Base-by-base conservation (phyloP, 2,113 vertebrate genomes). In the Lepus timidus region DNA sequence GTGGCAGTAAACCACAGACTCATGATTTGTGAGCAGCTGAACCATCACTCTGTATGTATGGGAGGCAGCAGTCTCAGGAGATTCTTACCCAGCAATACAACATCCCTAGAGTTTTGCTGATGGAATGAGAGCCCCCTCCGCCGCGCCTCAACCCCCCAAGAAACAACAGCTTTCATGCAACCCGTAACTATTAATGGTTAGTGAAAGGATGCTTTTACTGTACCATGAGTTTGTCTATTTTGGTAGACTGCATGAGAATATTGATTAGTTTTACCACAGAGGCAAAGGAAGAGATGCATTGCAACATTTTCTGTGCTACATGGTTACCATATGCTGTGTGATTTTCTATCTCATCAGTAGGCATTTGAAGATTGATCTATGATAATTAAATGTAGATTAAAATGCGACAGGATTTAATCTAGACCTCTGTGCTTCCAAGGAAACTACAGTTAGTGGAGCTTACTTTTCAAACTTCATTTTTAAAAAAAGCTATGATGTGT, bases 361-460 rank as follows among this genome's bases (percentile, higher is more conserved):
- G 51, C 55, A 86, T 89, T 88, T 96, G 25, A 88, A 96, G 85
- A 91, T 68, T 55, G 84, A 95, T 97, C 84, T 52, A 17, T 52
- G 71, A 67, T 88, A 96, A 96, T 95, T 96, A 97, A 95, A 82
- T 68, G 58, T 65, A 95, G 85, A 96, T 97, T 97, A 79, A 93
- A 97, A 93, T 27, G 62, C 96, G 82, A 90, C 67, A 93, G 88
- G 88, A 93, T 96, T 94, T 97, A 87, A 94, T 95, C 88, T 25
- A 88, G 83, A 80, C 11, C 4, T 88, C 49, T 39, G 22, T 91
- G 31, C 49, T 92, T 82, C 91, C 89, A 91, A 90, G 85, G 91
- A 95, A 97, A 85, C 67, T 49, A 31, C 27, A 55, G 73, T 84
- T 95, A 92, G 64, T 65, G 88, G 83, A 74, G 39, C 27, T 52